Evolutionary conservation across 2,888 invertebrate genomes (phyloP).

Genomic region (Leptopilina myrica): DNA sequence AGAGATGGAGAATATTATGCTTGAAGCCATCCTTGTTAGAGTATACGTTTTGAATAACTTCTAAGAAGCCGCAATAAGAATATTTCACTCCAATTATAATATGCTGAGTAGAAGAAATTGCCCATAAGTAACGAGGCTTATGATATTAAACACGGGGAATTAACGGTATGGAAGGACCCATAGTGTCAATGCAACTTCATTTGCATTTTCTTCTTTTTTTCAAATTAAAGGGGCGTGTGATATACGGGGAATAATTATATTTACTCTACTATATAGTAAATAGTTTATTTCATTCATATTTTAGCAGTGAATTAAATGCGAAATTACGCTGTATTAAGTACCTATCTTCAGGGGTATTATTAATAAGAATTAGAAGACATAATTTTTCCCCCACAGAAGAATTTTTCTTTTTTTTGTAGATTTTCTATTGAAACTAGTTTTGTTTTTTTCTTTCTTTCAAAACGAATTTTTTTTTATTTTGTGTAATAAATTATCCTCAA

Average conservation of each 20-base stretch:
- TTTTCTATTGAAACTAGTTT: no score
- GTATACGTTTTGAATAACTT: background rate
- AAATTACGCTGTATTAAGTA: background rate
- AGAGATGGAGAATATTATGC: background rate
- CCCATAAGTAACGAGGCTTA: background rate
- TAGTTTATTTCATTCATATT: conserved; percentile 3
- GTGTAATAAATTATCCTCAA: no score
- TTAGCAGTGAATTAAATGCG: background rate
- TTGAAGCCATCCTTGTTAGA: conserved; percentile 26
- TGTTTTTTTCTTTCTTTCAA: no score
- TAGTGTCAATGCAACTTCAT: conserved; percentile 16
- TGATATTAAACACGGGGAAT: conserved; percentile 2
- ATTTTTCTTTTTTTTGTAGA: no score
- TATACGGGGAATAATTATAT: background rate
- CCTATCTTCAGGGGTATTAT: no score
- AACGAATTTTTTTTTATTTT: no score
- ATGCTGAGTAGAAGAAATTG: conserved; percentile 17
- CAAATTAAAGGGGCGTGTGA: background rate
- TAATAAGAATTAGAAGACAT: no score
- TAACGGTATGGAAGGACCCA: background rate
- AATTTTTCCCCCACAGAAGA: no score
- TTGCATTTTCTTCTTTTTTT: background rate
- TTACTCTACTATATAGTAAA: background rate
- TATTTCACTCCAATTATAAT: conserved; percentile 27
- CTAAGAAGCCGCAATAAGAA: background rate